Conservation (phyloP, 2,113 vertebrate species). For the Phodopus roborovskii region DNA sequence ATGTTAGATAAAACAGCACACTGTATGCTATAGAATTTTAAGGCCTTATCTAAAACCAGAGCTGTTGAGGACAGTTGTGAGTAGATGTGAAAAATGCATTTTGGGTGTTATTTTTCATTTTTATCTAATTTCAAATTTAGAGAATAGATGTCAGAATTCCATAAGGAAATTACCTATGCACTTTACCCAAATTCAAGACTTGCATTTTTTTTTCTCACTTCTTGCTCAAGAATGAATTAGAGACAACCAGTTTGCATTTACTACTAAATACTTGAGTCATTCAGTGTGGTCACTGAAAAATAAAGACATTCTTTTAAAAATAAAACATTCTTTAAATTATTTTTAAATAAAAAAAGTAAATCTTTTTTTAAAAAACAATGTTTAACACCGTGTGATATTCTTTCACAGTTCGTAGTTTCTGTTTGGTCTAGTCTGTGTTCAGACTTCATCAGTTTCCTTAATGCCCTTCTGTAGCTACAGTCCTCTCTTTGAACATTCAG, state of each 20-base stretch:
- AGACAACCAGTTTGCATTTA: not conserved
- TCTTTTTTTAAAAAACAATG: conserved; percentile 35
- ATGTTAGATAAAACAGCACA: conserved; percentile 32
- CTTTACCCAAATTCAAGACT: not conserved
- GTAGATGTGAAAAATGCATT: conserved; percentile 17
- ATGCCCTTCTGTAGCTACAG: not conserved
- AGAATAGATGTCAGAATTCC: conserved; percentile 26
- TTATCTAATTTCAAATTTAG: conserved; percentile 56
- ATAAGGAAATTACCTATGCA: not conserved
- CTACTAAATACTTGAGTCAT: not conserved
- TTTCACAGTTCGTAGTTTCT: not conserved
- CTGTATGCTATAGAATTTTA: conserved; percentile 5
- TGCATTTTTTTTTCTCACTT: not conserved
- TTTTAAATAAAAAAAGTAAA: conserved; percentile 13
- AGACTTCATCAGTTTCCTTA: not conserved
- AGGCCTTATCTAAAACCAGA: conserved; percentile 55
- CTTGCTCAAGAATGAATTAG: conserved; percentile 11
- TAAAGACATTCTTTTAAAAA: conserved; percentile 17
- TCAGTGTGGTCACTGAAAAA: not conserved
- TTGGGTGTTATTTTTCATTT: conserved; percentile 18
- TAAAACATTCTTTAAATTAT: no score
- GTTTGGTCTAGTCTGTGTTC: not conserved
- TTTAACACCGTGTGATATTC: not conserved
- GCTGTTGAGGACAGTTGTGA: conserved; percentile 21
- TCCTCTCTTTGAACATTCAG: not conserved